phyloP scores from a whole-genome alignment of 2,113 vertebrate genomes.

The Strix uralensis region DNA sequence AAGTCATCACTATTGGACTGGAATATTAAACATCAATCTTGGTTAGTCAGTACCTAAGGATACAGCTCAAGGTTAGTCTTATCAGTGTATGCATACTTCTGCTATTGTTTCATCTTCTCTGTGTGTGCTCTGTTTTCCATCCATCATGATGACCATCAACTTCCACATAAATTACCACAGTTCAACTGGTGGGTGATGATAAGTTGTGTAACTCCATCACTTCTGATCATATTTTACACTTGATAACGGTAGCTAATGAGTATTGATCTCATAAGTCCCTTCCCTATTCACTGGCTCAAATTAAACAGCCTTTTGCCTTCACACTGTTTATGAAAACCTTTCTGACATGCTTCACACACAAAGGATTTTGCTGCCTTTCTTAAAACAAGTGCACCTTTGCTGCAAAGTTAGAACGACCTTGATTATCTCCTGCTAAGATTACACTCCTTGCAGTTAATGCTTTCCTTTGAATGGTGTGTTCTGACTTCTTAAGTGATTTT shows the following conservation, averaged over 20 bases:
- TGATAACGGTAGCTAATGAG: neutral
- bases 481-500: neutral
- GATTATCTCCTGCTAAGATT: neutral
- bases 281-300: neutral
- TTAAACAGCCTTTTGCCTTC: neutral
- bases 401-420: neutral
- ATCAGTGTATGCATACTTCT: fast-evolving
- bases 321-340: neutral
- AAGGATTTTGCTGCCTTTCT: neutral
- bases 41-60: neutral
- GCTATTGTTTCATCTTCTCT: neutral
- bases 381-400: neutral
- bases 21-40: neutral
- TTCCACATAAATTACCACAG: neutral
- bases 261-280: neutral
- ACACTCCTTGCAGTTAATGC: neutral
- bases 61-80: neutral
- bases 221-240: neutral
- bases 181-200: neutral
- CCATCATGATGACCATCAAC: fast-evolving
- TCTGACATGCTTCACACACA: neutral
- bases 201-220: neutral
- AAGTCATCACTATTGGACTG: neutral
- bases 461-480: neutral
- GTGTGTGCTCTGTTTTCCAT: neutral